These are phyloP conservation scores for Peromyscus polionotus DNA, from an alignment of 2,113 vertebrate genomes.

Conservation along the genomic window DNA sequence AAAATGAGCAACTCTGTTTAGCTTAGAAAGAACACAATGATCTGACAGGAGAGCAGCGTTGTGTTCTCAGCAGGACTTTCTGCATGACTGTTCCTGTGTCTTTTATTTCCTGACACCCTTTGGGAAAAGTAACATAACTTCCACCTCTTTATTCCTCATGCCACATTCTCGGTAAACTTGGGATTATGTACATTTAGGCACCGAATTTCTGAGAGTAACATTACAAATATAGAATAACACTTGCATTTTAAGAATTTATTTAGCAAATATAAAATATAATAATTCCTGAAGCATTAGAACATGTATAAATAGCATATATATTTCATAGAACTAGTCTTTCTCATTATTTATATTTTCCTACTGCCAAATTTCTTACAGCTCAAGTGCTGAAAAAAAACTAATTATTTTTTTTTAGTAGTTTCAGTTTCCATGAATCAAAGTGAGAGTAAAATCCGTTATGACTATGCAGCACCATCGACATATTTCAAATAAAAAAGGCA, in stretches of 20 bases:
- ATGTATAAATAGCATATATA: neutral
- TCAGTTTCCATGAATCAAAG: neutral
- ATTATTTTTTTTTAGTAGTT: conserved; percentile 47
- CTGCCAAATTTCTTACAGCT: neutral
- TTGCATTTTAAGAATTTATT: neutral
- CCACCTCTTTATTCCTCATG: neutral
- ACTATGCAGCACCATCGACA: neutral
- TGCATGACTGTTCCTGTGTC: neutral
- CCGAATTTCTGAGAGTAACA: neutral
- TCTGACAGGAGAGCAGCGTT: neutral
- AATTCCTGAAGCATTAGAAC: neutral
- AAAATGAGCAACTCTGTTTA: neutral
- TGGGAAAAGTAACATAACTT: neutral
- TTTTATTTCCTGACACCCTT: neutral
- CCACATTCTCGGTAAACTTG: neutral
- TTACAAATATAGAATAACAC: neutral
- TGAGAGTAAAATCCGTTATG: neutral
- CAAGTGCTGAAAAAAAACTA: conserved; percentile 17
- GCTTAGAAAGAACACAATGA: neutral
- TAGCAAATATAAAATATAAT: conserved; percentile 19
- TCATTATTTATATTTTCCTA: neutral
- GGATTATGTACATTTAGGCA: neutral
- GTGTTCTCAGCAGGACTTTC: neutral
- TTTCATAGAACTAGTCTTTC: neutral
- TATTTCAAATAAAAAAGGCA: conserved; percentile 17